Conservation (phyloP, 1,140 invertebrate species). For the Drosophila equinoxialis region DNA sequence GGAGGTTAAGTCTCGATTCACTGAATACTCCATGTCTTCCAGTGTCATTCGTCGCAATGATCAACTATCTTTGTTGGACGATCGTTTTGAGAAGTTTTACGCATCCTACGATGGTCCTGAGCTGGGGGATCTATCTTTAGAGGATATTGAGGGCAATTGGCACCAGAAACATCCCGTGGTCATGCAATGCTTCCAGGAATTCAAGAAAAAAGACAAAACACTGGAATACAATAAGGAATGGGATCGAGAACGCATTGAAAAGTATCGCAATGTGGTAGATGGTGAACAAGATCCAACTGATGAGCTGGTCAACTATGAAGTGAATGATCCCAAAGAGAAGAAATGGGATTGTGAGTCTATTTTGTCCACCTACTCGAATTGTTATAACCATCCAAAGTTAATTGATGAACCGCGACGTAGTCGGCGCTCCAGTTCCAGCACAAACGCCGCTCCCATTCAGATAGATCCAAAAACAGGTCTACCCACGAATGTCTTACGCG, state of each 20-base stretch:
- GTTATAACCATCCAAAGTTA: constrained; percentile 95
- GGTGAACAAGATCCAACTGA: constrained; percentile 84
- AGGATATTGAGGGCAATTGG: constrained; percentile 94
- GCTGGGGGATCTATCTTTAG: constrained; percentile 93
- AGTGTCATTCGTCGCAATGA: constrained; percentile 95
- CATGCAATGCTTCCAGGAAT: constrained; percentile 86
- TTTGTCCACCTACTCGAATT: constrained; percentile 93
- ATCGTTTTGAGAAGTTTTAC: constrained; percentile 96
- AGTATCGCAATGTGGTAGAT: constrained; percentile 85
- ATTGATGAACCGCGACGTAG: constrained; percentile 90
- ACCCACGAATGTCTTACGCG: constrained; percentile 87
- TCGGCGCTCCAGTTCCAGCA: constrained; percentile 79
- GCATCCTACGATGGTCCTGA: constrained; percentile 94
- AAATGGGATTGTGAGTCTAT: constrained; percentile 98
- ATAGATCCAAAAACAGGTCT: constrained; percentile 89
- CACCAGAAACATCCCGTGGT: constrained; percentile 87
- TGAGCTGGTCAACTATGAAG: constrained; percentile 86
- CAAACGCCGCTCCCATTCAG: constrained; percentile 85
- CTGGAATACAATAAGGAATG: constrained; percentile 86
- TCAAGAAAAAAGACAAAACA: constrained; percentile 85
- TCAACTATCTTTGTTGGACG: constrained; percentile 92
- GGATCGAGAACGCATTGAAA: constrained; percentile 86
- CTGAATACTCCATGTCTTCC: constrained; percentile 96
- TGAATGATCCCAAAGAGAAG: constrained; percentile 85
- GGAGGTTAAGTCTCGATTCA: constrained; percentile 94